A percentile compares a stretch with the other conserved stretches of the same genome.
Conservation (phyloP, 2,113 vertebrate species). For the Oreochromis spilurus region DNA sequence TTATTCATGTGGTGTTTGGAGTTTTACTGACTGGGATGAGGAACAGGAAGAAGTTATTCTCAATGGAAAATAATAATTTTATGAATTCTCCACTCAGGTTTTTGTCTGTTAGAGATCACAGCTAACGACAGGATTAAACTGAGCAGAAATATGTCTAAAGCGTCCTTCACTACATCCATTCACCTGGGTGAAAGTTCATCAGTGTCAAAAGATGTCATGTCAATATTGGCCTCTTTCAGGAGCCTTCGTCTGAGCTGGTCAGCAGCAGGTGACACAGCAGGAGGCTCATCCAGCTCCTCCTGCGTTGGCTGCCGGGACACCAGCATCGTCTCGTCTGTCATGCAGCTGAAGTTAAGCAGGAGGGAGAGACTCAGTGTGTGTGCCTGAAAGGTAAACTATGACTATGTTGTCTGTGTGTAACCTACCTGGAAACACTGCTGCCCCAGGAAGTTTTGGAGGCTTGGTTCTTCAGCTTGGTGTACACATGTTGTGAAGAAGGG, state of each 20-base stretch:
- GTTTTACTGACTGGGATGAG: neutral
- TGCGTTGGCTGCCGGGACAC: constrained; percentile 70
- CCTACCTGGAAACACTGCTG: constrained; percentile 76
- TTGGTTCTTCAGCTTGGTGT: constrained; percentile 44
- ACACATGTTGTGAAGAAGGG: constrained; percentile 8
- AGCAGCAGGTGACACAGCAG: neutral
- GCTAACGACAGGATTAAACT: neutral
- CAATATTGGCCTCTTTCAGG: constrained; percentile 58
- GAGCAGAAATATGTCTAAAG: neutral
- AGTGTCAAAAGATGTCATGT: constrained; percentile 57
- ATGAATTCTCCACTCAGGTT: neutral
- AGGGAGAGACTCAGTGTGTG: neutral
- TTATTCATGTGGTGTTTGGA: neutral
- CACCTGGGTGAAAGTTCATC: constrained; percentile 55
- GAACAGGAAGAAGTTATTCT: neutral
- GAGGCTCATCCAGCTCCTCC: constrained; percentile 69
- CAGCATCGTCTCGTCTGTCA: constrained; percentile 76
- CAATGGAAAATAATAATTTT: neutral
- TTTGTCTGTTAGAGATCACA: neutral
- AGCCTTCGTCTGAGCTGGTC: constrained; percentile 53
- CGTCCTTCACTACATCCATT: neutral
- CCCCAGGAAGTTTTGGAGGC: constrained; percentile 63
- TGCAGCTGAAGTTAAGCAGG: constrained; percentile 64
- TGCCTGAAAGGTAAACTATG: neutral
- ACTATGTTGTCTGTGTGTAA: neutral